phyloP scores from a whole-genome alignment of 2,113 vertebrate genomes.

The Penelope pileata region DNA sequence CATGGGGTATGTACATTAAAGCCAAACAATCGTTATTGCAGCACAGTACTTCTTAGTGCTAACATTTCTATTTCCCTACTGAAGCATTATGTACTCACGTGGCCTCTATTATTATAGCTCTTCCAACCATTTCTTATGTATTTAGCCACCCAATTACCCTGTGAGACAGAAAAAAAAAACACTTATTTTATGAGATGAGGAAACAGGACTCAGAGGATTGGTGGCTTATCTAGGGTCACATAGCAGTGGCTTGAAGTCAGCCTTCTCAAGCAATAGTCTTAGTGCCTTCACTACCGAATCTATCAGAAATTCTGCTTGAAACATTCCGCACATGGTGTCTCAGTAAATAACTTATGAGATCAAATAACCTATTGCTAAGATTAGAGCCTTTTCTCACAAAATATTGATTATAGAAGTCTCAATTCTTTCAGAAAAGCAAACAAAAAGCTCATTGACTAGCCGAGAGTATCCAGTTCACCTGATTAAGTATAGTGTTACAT shows the following conservation, averaged over 20 bases:
- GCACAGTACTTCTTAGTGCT: background rate
- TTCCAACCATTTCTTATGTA: constrained; percentile 19
- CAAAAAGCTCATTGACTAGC: background rate
- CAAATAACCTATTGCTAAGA: background rate
- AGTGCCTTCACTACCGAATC: background rate
- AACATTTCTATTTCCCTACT: constrained; percentile 27
- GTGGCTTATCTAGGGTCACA: constrained; percentile 14
- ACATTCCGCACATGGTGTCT: background rate
- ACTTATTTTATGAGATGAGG: constrained; percentile 7
- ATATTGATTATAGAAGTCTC: background rate
- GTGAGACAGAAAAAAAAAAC: background rate
- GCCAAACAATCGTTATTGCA: constrained; percentile 22
- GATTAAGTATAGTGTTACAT: background rate
- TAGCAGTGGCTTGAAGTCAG: background rate
- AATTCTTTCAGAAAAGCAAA: background rate
- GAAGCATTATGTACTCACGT: background rate
- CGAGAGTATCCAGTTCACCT: background rate
- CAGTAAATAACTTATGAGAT: background rate
- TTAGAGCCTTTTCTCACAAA: background rate
- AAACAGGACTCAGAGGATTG: background rate
- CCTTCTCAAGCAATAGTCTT: background rate
- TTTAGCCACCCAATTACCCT: constrained; percentile 5
- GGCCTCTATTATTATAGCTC: background rate
- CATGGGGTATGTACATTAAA: constrained; percentile 27
- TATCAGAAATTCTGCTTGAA: background rate